These are phyloP conservation scores for Copidosoma floridanum DNA, from an alignment of 1,140 invertebrate genomes.

Conservation along the genomic window DNA sequence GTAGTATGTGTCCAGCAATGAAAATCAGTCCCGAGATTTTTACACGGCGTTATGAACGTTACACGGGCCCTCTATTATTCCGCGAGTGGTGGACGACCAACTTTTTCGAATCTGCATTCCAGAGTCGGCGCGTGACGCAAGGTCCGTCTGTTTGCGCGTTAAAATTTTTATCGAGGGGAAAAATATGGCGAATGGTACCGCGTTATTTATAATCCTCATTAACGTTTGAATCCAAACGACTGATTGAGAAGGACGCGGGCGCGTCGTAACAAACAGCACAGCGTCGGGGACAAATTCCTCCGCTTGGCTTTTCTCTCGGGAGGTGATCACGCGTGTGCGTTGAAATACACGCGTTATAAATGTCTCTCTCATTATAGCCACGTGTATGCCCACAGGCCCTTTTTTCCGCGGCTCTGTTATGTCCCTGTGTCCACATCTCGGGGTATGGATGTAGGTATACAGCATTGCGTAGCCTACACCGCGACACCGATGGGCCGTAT, in stretches of 20 bases:
- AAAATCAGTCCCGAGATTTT: conserved; percentile 23
- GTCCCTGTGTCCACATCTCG: not conserved
- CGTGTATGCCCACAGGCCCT: no score
- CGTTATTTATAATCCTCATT: conserved; percentile 25
- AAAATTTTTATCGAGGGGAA: not conserved
- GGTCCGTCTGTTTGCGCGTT: not conserved
- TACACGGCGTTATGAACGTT: not conserved
- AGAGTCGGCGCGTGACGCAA: not conserved
- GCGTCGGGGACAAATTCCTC: conserved; percentile 3
- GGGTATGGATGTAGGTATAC: no score
- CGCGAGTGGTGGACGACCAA: not conserved
- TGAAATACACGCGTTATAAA: not conserved
- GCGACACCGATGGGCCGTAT: not conserved
- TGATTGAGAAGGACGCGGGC: conserved; percentile 16
- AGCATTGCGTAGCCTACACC: no score
- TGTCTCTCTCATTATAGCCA: no score
- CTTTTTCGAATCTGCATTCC: conserved; percentile 18
- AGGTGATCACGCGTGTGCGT: not conserved
- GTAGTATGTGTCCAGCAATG: not conserved
- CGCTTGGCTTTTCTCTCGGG: not conserved
- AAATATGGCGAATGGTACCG: not conserved
- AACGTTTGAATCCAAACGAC: conserved; percentile 14
- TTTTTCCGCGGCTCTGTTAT: not conserved
- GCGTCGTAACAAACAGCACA: no score
- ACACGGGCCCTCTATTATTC: no score